A percentile compares a stretch with the other conserved stretches of the same genome.
Conservation (phyloP, 2,113 vertebrate genomes). For the Albula goreensis region DNA sequence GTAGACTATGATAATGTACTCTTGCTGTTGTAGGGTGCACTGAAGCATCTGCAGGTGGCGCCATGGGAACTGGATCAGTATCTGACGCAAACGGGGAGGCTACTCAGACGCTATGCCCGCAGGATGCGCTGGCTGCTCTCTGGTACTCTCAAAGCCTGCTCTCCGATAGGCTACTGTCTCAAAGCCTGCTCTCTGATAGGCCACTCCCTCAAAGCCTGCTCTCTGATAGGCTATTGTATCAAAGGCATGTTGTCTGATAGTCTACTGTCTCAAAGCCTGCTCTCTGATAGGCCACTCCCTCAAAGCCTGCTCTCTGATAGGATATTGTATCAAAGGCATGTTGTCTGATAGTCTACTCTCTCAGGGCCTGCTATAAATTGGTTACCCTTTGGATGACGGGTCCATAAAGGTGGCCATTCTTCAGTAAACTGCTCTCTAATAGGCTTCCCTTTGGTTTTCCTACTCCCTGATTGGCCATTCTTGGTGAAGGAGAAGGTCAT, state of each 20-base stretch:
- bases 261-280: too few species aligned
- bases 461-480: background rate
- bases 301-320: background rate
- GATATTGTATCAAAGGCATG: background rate
- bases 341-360: too few species aligned
- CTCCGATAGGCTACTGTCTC: too few species aligned
- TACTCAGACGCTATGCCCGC: slow-evolving; percentile 57
- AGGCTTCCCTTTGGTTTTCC: background rate
- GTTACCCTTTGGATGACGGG: too few species aligned
- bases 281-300: background rate
- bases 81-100: slow-evolving; percentile 53
- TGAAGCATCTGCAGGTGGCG: slow-evolving; percentile 71
- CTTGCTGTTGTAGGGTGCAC: slow-evolving; percentile 60
- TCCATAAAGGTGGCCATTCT: too few species aligned
- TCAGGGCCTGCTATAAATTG: too few species aligned
- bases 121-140: slow-evolving; percentile 81
- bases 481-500: background rate
- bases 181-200: too few species aligned
- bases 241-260: too few species aligned
- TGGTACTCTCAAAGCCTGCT: slow-evolving; percentile 54
- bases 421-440: background rate
- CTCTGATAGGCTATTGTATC: background rate
- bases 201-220: background rate
- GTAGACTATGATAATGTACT: background rate
- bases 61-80: slow-evolving; percentile 68